phyloP scores from a whole-genome alignment of 2,888 invertebrate species.

The Coelopa pilipes region DNA sequence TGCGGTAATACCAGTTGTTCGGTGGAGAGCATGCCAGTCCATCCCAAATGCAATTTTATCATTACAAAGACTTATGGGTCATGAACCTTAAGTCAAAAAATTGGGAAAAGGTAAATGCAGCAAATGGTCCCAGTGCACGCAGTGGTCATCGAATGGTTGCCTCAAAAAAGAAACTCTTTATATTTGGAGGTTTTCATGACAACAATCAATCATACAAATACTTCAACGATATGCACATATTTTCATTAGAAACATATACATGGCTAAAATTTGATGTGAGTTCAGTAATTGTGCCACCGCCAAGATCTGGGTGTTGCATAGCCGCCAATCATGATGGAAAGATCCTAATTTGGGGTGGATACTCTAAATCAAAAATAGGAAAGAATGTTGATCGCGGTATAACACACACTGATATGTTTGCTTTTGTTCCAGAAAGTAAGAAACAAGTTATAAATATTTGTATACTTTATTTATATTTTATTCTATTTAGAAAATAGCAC shows the following conservation, averaged over 20 bases:
- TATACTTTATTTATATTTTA: background rate
- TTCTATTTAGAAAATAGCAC: constrained; percentile 59
- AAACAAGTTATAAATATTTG: constrained; percentile 38
- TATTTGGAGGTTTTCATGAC: constrained; percentile 95
- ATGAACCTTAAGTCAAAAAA: constrained; percentile 78
- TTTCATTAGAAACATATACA: constrained; percentile 80
- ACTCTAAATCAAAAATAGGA: constrained; percentile 78
- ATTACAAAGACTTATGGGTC: constrained; percentile 92
- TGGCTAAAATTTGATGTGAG: constrained; percentile 79
- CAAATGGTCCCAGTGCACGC: constrained; percentile 83
- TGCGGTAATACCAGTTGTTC: constrained; percentile 70
- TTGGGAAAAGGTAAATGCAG: constrained; percentile 85
- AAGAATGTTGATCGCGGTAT: constrained; percentile 80
- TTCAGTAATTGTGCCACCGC: constrained; percentile 75
- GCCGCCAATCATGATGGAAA: constrained; percentile 70
- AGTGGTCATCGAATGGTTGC: constrained; percentile 91
- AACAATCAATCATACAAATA: constrained; percentile 88
- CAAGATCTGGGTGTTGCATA: constrained; percentile 81
- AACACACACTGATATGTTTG: constrained; percentile 78
- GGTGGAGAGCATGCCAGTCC: constrained; percentile 95
- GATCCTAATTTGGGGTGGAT: constrained; percentile 80
- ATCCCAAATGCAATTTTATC: constrained; percentile 90
- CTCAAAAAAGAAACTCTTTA: constrained; percentile 79
- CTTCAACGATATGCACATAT: constrained; percentile 86
- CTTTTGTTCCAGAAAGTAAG: constrained; percentile 74